Evolutionary conservation across 1,140 invertebrate species (phyloP).

Genomic region (Ceratina calcarata): DNA sequence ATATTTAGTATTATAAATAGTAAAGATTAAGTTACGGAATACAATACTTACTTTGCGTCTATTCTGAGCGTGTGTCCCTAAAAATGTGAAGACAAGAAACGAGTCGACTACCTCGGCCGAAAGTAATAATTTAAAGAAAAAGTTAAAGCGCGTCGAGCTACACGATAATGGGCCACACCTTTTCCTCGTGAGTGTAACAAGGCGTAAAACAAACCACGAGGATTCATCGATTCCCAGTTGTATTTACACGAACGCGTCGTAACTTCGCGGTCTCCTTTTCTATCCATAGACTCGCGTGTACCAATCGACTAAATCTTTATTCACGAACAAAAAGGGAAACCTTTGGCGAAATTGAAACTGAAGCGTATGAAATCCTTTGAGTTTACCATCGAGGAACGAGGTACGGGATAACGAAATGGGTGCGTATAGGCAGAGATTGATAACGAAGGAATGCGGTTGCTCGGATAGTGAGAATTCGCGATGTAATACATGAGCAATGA

Average conservation of each 20-base stretch:
- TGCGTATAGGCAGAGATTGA: background rate
- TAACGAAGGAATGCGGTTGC: background rate
- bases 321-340: background rate
- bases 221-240: background rate
- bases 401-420: too few relatives aligned
- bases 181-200: conserved; percentile 23
- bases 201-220: conserved; percentile 1
- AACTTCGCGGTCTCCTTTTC: background rate
- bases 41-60: too few relatives aligned
- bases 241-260: background rate
- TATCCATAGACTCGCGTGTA: too few relatives aligned
- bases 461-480: too few relatives aligned
- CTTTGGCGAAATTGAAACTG: background rate
- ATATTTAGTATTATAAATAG: too few relatives aligned
- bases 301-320: background rate
- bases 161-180: conserved; percentile 47
- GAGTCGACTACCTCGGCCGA: conserved; percentile 7
- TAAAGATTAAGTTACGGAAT: too few relatives aligned
- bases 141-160: conserved; percentile 37
- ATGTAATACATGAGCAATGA: too few relatives aligned
- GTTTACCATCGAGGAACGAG: too few relatives aligned
- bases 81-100: background rate
- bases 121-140: conserved; percentile 45
- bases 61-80: too few relatives aligned
- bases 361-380: too few relatives aligned